Evolutionary conservation across 2,797 vertebrate genomes (phyloP).

Genomic region (Bradypus variegatus): DNA sequence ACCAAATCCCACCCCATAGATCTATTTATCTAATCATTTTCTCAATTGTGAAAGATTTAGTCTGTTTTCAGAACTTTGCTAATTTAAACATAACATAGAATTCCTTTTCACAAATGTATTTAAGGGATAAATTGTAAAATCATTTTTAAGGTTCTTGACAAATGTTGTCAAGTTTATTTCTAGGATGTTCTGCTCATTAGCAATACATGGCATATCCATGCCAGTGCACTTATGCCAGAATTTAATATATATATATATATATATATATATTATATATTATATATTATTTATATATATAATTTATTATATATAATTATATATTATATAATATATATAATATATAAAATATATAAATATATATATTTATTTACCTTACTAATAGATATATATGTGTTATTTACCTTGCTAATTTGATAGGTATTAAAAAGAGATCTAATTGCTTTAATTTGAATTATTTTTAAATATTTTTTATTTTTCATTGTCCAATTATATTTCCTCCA

Average conservation of each 20-base stretch:
- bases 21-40: background rate
- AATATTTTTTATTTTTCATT: conserved; percentile 2
- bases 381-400: too few relatives aligned
- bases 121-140: background rate
- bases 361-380: too few relatives aligned
- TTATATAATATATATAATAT: too few relatives aligned
- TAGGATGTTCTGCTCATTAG: background rate
- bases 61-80: background rate
- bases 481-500: background rate
- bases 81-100: background rate
- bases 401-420: background rate
- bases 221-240: background rate
- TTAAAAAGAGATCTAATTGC: background rate
- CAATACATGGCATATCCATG: background rate
- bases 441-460: conserved; percentile 11
- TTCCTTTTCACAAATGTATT: background rate
- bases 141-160: background rate
- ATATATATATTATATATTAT: background rate
- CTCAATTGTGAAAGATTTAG: background rate
- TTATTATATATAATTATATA: too few relatives aligned
- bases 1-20: background rate
- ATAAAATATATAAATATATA: background rate
- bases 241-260: background rate
- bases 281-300: too few relatives aligned
- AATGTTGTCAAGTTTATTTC: background rate